phyloP scores from a whole-genome alignment of 2,888 invertebrate species.

The Corbicula japonica region DNA sequence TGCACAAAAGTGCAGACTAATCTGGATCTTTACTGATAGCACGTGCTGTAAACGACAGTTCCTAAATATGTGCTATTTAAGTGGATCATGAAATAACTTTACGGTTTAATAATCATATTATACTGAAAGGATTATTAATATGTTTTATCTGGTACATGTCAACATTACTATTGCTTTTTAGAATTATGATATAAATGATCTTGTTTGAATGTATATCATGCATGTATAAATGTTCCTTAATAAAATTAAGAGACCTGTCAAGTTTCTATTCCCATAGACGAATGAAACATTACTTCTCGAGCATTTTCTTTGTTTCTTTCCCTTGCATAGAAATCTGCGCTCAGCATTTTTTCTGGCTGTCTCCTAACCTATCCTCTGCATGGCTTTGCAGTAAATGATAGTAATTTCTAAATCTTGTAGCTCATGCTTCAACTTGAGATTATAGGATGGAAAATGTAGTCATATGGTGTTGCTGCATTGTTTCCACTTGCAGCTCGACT shows the following conservation, averaged over 20 bases:
- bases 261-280: slow-evolving; percentile 29
- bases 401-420: slow-evolving; percentile 23
- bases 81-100: no score
- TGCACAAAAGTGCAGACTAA: no score
- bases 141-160: no score
- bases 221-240: no score
- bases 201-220: no score
- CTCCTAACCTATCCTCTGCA: slow-evolving; percentile 51
- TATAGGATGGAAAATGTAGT: slow-evolving; percentile 22
- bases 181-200: not conserved
- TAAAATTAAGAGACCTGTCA: slow-evolving; percentile 1
- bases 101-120: no score
- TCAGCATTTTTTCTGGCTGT: slow-evolving; percentile 23
- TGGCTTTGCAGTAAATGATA: slow-evolving; percentile 34
- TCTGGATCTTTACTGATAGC: no score
- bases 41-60: no score
- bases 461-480: slow-evolving; percentile 10
- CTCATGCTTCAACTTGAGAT: slow-evolving; percentile 3
- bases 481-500: slow-evolving; percentile 35
- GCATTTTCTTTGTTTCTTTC: slow-evolving; percentile 13
- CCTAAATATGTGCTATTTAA: no score
- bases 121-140: no score
- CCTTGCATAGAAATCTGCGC: slow-evolving; percentile 15
- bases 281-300: slow-evolving; percentile 47
- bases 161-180: not conserved